Conservation (phyloP, 2,888 invertebrate species). For the Drosophila emarginata region DNA sequence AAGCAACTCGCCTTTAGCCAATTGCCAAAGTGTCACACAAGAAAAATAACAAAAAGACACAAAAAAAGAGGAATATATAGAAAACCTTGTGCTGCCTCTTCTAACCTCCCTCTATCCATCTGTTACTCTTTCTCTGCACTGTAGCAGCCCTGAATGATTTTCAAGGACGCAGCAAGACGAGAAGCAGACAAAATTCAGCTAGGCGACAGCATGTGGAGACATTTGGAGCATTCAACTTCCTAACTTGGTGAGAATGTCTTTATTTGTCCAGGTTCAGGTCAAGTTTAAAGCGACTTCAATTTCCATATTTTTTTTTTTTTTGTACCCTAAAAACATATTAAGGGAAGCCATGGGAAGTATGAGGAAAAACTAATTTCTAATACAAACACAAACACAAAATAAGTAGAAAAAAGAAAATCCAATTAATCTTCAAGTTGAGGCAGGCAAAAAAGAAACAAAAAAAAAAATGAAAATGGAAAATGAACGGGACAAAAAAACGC, state of each 20-base stretch:
- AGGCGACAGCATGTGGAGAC: slow-evolving; percentile 52
- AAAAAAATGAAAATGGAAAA: slow-evolving; percentile 16
- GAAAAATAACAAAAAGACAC: slow-evolving; percentile 61
- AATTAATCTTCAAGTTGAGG: slow-evolving; percentile 71
- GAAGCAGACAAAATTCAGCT: slow-evolving; percentile 53
- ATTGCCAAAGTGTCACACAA: slow-evolving; percentile 73
- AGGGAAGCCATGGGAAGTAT: not conserved
- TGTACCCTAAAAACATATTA: too few species aligned
- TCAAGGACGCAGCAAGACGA: slow-evolving; percentile 65
- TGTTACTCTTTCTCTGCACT: not conserved
- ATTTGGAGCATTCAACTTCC: slow-evolving; percentile 36
- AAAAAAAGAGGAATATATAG: slow-evolving; percentile 28
- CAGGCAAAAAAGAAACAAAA: slow-evolving; percentile 20
- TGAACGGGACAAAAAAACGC: slow-evolving; percentile 3
- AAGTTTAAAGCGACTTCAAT: slow-evolving; percentile 39
- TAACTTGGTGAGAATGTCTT: slow-evolving; percentile 37
- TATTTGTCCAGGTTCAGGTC: slow-evolving; percentile 60
- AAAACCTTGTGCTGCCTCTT: slow-evolving; percentile 27
- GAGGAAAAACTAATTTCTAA: slow-evolving; percentile 68
- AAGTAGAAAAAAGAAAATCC: slow-evolving; percentile 60
- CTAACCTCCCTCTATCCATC: slow-evolving; percentile 23
- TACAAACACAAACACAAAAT: slow-evolving; percentile 63
- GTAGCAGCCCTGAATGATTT: slow-evolving; percentile 56
- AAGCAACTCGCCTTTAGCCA: slow-evolving; percentile 43
- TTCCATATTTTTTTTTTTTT: not conserved